Base-by-base conservation (phyloP, 2,888 invertebrate genomes). In the Seladonia tumulorum region DNA sequence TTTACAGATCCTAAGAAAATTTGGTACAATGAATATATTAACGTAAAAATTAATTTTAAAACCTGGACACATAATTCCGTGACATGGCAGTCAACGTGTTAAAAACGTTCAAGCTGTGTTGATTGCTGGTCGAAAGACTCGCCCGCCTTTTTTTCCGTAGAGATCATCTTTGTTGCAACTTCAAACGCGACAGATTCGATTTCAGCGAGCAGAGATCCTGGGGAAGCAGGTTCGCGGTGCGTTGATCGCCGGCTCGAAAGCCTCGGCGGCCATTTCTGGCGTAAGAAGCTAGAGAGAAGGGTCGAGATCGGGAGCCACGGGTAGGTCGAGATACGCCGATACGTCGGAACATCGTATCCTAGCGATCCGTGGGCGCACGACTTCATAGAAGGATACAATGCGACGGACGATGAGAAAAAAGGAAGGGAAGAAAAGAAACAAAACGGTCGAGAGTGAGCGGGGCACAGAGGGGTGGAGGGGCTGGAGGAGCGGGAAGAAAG, bases 371-470 rank as follows among this genome's bases (percentile, higher is more conserved):
- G 75, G 68, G 81, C 79, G 83, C 90, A 87, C 87, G 82, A 90
- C 85, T 90, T 89, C 78, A 89, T 87, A 87, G 81, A 90, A 87
- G 84, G 85, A 90, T 90, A 90, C 87, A 89, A 90, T 82, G 82
- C 81, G 73, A 85, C 53, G 72, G 82, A 72, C 70, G 75, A 75
- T 53, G 81, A 81, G 72, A 47, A 63, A 71, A n/a, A 66, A 70
- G 53, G 70, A 82, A 3, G 35, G 42, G 68, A 42, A 70, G 80
- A 76, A 83, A 89, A 82, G 75, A 82, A 85, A 82, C 81, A 82
- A 81, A 86, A 72, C 79, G 85, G 66, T 74, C 79, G 79, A 76
- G 74, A n/a, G 75, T 39, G 76, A 83, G 39, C 10, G 5, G 68
- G 12, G 39, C 4, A 18, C 5, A 22, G 63, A n/a, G 53, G n/a